Evolutionary conservation across 2,888 invertebrate species (phyloP).

Genomic region (Chorisops tibialis): DNA sequence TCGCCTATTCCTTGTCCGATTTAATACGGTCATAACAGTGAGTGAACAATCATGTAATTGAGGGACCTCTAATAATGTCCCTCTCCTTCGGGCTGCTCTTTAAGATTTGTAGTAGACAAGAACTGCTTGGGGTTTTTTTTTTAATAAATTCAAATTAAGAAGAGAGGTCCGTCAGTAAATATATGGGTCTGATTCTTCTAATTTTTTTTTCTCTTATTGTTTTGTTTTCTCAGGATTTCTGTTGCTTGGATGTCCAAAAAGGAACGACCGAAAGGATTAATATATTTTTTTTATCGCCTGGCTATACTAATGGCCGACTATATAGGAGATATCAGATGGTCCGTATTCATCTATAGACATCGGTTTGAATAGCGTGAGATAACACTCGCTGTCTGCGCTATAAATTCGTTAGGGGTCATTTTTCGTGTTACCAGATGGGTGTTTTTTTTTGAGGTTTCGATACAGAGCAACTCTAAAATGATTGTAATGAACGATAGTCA

Average conservation of each 20-base stretch:
- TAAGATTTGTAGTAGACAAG: neutral
- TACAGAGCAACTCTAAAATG: neutral
- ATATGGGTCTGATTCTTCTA: neutral
- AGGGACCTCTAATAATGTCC: constrained; percentile 13
- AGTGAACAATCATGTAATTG: constrained; percentile 29
- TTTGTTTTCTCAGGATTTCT: constrained; percentile 18
- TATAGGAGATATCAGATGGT: constrained; percentile 20
- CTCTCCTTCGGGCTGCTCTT: neutral
- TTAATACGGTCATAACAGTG: constrained; percentile 39
- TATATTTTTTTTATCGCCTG: neutral
- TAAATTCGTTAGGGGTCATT: neutral
- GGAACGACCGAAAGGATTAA: neutral
- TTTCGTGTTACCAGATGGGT: neutral
- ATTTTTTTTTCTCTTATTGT: constrained; percentile 6
- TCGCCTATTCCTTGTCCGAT: constrained; percentile 45
- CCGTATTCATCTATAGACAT: neutral
- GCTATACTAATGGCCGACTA: constrained; percentile 3
- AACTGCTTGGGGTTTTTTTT: neutral
- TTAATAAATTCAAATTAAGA: constrained; percentile 25
- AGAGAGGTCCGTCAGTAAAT: neutral
- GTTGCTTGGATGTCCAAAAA: neutral
- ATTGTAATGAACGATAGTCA: neutral
- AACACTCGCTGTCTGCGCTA: neutral
- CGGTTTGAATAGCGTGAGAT: neutral
- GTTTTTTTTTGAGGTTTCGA: neutral